Conservation (phyloP, 2,888 invertebrate genomes). For the Pollenia griseotomentosa region DNA sequence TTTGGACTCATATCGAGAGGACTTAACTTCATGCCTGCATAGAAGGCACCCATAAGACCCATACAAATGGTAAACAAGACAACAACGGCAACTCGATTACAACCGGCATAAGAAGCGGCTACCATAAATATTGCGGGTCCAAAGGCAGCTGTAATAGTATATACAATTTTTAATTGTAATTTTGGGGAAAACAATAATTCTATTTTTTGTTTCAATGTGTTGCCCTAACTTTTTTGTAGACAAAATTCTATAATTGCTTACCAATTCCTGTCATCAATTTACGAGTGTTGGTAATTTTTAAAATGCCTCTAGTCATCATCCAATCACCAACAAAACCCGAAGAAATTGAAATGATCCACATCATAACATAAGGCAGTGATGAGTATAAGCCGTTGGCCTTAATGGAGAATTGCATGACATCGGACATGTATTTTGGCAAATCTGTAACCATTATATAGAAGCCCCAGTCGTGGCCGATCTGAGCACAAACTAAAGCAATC, state of each 20-base stretch:
- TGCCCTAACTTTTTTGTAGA: too few species aligned
- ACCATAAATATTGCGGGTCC: conserved; percentile 89
- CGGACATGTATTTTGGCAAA: conserved; percentile 87
- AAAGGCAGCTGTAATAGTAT: conserved; percentile 86
- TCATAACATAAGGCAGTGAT: conserved; percentile 87
- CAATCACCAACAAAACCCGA: conserved; percentile 89
- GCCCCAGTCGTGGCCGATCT: conserved; percentile 88
- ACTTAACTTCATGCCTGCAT: conserved; percentile 89
- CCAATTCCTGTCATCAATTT: conserved; percentile 88
- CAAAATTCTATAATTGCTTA: conserved; percentile 80
- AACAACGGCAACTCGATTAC: conserved; percentile 87
- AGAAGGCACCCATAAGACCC: conserved; percentile 89
- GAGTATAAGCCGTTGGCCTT: conserved; percentile 87
- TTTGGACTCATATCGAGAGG: conserved; percentile 88
- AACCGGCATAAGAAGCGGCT: conserved; percentile 89
- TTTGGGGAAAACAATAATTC: too few species aligned
- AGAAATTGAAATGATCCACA: conserved; percentile 86
- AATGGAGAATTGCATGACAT: conserved; percentile 87
- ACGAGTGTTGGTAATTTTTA: conserved; percentile 84
- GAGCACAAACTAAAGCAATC: conserved; percentile 90
- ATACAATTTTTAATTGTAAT: not conserved
- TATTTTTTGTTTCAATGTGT: too few species aligned
- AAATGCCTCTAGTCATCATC: conserved; percentile 86
- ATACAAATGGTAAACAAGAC: conserved; percentile 88
- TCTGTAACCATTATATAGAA: conserved; percentile 88